phyloP scores from a whole-genome alignment of 2,888 invertebrate genomes.

The Anorthoa munda region DNA sequence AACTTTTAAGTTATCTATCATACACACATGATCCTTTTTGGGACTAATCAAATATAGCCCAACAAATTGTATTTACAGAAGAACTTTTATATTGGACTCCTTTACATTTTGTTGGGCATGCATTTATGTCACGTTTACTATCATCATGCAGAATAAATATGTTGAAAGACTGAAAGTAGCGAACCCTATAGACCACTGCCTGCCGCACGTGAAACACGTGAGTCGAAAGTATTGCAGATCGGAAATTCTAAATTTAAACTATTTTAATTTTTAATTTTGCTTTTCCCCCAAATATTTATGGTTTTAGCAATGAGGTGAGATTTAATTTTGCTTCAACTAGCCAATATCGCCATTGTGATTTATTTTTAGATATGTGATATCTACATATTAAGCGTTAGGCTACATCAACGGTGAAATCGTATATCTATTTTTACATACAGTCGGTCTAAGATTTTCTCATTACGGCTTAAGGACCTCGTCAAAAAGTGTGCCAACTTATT shows the following conservation, averaged over 20 bases:
- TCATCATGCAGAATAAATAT: neutral
- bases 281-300: slow-evolving; percentile 51
- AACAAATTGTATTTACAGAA: neutral
- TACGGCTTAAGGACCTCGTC: neutral
- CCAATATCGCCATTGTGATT: slow-evolving; percentile 28
- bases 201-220: slow-evolving; percentile 70
- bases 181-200: slow-evolving; percentile 48
- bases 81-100: neutral
- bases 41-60: too few species aligned
- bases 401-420: slow-evolving; percentile 3
- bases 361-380: neutral
- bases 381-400: neutral
- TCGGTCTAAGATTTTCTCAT: neutral
- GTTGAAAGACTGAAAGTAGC: slow-evolving; percentile 9
- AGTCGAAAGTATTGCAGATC: slow-evolving; percentile 63
- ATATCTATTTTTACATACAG: neutral
- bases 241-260: slow-evolving; percentile 55
- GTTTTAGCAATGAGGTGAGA: slow-evolving; percentile 43
- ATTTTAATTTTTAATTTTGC: slow-evolving; percentile 61
- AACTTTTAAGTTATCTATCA: too few species aligned
- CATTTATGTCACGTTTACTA: neutral
- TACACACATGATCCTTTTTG: neutral
- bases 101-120: neutral
- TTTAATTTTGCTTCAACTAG: slow-evolving; percentile 22
- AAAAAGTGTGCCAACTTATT: neutral